Base-by-base conservation (phyloP, 1,140 invertebrate species). In the Pachyrhynchus sulphureomaculatus region DNA sequence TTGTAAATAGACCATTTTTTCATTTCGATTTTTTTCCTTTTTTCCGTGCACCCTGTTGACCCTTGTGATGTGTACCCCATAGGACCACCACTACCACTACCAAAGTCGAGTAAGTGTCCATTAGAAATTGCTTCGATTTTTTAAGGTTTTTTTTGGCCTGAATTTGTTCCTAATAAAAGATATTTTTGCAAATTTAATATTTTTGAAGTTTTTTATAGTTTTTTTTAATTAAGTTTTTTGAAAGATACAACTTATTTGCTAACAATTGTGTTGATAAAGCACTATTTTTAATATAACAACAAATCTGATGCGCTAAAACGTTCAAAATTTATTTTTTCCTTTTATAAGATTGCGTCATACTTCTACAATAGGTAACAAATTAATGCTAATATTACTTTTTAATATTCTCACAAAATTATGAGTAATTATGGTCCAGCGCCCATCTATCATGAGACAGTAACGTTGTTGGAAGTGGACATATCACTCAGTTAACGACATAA, bases 61-160 rank as follows among this genome's bases (percentile, higher is more conserved):
- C 60, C 64, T 66, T 72, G 62, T 67, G 69, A 64, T 64, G 62
- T 67, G 66, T 67, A 60, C 66, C 58, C 45, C 60, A 61, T 66
- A 72, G 71, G 68, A 71, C 69, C 45, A 71, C 68, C 39, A 72
- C 70, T 63, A 75, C 73, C 64, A 73, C 69, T 64, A 67, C 71
- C 70, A 76, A 74, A 71, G 73, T 74, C 74, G 75, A 76, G 72
- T 75, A 75, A 75, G 75, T 77, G 51, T 44, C 52, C 32, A 24
- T 34, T 52, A 53, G 49, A 52, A 21, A 48, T 49, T 29, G 36
- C 34, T 49, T 44, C 26, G 36, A 51, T 26, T 59, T 49, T 13
- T 39, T 54, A 5, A 17, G 9, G 18, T 44, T 36, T 15, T 41
- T 58, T 53, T 53, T 57, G 47, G 55, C 53, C 18, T 15, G 5